These are phyloP conservation scores for Lithophane leautieri DNA, from an alignment of 2,888 invertebrate genomes.

Conservation along the genomic window DNA sequence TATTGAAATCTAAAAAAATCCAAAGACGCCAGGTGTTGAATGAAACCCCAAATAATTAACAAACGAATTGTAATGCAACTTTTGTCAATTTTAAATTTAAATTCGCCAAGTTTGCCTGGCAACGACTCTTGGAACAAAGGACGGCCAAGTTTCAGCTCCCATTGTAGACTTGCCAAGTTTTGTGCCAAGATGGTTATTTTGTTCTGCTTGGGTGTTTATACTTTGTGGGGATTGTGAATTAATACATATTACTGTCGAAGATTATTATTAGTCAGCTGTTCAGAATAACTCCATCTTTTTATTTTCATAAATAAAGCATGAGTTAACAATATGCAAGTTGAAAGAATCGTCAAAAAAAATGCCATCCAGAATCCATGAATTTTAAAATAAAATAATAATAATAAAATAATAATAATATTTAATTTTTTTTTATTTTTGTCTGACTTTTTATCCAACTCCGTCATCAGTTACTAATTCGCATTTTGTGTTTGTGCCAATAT, in stretches of 20 bases:
- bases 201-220: slow-evolving; percentile 63
- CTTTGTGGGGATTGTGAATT: slow-evolving; percentile 59
- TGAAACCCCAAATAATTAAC: slow-evolving; percentile 84
- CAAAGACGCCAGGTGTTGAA: slow-evolving; percentile 78
- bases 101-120: slow-evolving; percentile 76
- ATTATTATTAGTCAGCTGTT: slow-evolving; percentile 32
- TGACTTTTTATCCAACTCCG: background rate
- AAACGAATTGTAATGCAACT: slow-evolving; percentile 76
- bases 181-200: slow-evolving; percentile 72
- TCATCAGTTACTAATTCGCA: background rate
- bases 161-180: slow-evolving; percentile 69
- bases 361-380: background rate
- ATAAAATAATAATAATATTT: no score
- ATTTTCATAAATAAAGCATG: background rate
- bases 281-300: background rate
- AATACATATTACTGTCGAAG: slow-evolving; percentile 53
- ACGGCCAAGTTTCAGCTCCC: slow-evolving; percentile 64
- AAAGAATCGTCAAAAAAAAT: background rate
- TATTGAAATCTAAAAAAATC: slow-evolving; percentile 38
- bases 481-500: background rate
- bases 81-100: slow-evolving; percentile 87
- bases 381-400: background rate
- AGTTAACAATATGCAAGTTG: background rate
- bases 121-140: slow-evolving; percentile 71
- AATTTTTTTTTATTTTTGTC: no score